Conservation (phyloP, 2,888 invertebrate species). For the Hypomecis atomaria region DNA sequence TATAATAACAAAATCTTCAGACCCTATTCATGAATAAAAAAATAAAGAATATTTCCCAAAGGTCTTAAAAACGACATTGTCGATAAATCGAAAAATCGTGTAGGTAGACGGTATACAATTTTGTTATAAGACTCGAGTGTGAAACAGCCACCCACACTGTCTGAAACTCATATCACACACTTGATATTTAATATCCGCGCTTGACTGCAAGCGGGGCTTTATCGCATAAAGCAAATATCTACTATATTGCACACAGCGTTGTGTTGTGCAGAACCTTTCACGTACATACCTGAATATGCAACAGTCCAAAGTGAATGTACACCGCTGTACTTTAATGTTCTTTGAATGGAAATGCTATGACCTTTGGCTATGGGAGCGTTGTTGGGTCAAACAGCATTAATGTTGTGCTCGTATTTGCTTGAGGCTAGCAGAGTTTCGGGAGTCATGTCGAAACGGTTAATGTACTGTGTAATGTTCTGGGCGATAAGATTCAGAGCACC, state of each 20-base stretch:
- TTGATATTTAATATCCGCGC: slow-evolving; percentile 24
- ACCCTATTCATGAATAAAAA: neutral
- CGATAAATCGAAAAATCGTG: too few relatives aligned
- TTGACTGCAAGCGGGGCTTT: slow-evolving; percentile 34
- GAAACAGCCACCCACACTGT: slow-evolving; percentile 34
- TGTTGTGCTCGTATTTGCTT: neutral
- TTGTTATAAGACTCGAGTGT: slow-evolving; percentile 23
- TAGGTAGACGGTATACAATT: too few relatives aligned
- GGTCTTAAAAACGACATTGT: neutral
- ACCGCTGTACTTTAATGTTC: neutral
- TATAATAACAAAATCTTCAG: slow-evolving; percentile 1
- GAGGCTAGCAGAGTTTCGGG: neutral
- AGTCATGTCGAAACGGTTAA: neutral
- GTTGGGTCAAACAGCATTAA: slow-evolving; percentile 13
- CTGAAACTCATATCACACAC: slow-evolving; percentile 37
- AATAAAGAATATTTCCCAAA: too few relatives aligned
- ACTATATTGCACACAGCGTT: slow-evolving; percentile 6
- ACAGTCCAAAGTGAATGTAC: slow-evolving; percentile 12
- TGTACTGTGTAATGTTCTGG: slow-evolving; percentile 7
- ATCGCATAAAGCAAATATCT: slow-evolving; percentile 8
- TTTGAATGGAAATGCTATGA: slow-evolving; percentile 7
- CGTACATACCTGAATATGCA: slow-evolving; percentile 5
- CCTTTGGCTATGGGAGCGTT: slow-evolving; percentile 8
- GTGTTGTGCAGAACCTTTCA: slow-evolving; percentile 6
- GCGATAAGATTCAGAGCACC: neutral